Evolutionary conservation across 2,888 invertebrate genomes (phyloP).

Genomic region (Hemaris fuciformis): DNA sequence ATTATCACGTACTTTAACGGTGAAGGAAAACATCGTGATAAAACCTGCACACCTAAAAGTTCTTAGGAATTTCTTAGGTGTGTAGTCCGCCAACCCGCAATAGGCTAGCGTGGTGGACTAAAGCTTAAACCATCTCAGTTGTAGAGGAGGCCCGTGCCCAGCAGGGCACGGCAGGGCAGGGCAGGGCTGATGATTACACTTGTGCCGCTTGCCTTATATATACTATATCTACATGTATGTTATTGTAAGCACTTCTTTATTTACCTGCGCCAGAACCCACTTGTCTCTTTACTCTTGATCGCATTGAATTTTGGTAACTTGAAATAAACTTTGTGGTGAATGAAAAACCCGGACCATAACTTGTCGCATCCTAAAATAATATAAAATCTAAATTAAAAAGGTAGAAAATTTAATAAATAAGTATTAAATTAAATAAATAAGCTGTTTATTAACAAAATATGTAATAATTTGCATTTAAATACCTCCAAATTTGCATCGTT

Average conservation of each 20-base stretch:
- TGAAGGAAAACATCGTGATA: no score
- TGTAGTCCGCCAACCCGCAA: no score
- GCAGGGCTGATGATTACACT: no score
- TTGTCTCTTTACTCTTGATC: not conserved
- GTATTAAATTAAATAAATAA: not conserved
- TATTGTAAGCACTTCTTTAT: not conserved
- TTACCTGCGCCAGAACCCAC: slow-evolving; percentile 11
- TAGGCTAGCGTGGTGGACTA: no score
- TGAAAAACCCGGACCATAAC: not conserved
- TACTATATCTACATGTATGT: not conserved
- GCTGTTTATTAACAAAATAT: not conserved
- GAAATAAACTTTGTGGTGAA: not conserved
- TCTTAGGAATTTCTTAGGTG: no score
- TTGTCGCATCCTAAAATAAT: not conserved
- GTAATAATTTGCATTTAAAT: not conserved
- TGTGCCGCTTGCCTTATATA: no score
- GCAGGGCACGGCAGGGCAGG: no score
- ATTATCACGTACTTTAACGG: no score
- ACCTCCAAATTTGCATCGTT: not conserved
- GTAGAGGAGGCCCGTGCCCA: no score
- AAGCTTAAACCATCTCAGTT: no score
- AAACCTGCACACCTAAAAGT: no score
- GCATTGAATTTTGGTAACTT: no score
- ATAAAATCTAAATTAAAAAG: not conserved
- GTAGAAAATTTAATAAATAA: not conserved